phyloP scores from a whole-genome alignment of 1,140 invertebrate genomes.

The Lycorma delicatula region DNA sequence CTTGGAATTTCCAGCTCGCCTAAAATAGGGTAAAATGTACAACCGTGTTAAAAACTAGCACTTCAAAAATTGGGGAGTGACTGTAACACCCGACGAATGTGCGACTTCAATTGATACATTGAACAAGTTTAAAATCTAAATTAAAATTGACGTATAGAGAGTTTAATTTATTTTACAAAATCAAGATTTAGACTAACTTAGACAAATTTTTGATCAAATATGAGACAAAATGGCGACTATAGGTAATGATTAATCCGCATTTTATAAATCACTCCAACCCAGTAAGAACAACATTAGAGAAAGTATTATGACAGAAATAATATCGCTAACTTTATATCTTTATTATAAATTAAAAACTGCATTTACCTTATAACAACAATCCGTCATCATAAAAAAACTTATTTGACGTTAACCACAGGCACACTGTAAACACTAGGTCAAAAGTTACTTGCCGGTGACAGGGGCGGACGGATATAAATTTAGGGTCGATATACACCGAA shows the following conservation, averaged over 20 bases:
- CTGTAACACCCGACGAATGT: too few species aligned
- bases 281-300: not conserved
- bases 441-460: slow-evolving; percentile 19
- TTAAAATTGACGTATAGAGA: too few species aligned
- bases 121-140: too few species aligned
- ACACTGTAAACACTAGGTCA: slow-evolving; percentile 20
- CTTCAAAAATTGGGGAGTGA: too few species aligned
- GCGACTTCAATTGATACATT: too few species aligned
- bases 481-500: not conserved
- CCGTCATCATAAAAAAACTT: slow-evolving; percentile 2
- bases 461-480: slow-evolving; percentile 15
- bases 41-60: too few species aligned
- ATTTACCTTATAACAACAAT: slow-evolving; percentile 3
- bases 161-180: too few species aligned
- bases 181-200: too few species aligned
- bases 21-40: too few species aligned
- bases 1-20: too few species aligned
- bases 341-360: not conserved
- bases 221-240: slow-evolving; percentile 16
- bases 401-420: slow-evolving; percentile 16
- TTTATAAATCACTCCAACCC: not conserved
- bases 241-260: slow-evolving; percentile 16
- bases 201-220: slow-evolving; percentile 14
- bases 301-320: not conserved
- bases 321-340: not conserved